Base-by-base conservation (phyloP, 2,113 vertebrate genomes). In the Coptodon bakossiorum region DNA sequence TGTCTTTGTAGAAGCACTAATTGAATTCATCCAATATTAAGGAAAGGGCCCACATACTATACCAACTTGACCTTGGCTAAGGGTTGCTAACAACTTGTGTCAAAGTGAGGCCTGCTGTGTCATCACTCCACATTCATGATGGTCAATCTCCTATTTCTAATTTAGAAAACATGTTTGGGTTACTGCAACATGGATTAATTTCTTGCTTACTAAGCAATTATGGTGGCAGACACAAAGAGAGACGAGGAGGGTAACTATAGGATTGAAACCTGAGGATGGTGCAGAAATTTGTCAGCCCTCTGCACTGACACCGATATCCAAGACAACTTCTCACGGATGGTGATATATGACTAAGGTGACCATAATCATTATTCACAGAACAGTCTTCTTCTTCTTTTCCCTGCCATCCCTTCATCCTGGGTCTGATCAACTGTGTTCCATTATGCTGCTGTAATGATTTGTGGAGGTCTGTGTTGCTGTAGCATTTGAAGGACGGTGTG, bases 311-410 rank as follows among this genome's bases (percentile, higher is more conserved):
- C 76, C 92, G 81, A 86, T 88, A 92, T 92, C 94, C 85, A 87
- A 94, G 83, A 93, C 91, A 91, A 94, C 92, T 91, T 68, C 91
- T 88, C 50, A 43, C 19, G 9, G 81, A 82, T 88, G 82, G 86
- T 94, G 93, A 96, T 93, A 85, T 94, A 96, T 92, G 81, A 91
- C 94, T 34, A 95, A 95, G 95, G 95, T 96, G 94, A 93, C 94
- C 79, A 90, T 76, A 36, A 82, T 95, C 94, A 93, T 95, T 92
- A 94, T 93, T 95, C 93, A 95, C 88, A 84, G 71, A 81, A 88
- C 29, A 22, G 61, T 78, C 66, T 53, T 59, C 43, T 38, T 73
- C 82, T 84, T 82, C 59, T 71, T 86, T 84, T 56, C 68, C 80
- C 50, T 86, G 83, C 81, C 92, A 86, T 81, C 43, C 61, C 31